phyloP scores from a whole-genome alignment of 1,140 invertebrate genomes.

The Drosophila sp. region DNA sequence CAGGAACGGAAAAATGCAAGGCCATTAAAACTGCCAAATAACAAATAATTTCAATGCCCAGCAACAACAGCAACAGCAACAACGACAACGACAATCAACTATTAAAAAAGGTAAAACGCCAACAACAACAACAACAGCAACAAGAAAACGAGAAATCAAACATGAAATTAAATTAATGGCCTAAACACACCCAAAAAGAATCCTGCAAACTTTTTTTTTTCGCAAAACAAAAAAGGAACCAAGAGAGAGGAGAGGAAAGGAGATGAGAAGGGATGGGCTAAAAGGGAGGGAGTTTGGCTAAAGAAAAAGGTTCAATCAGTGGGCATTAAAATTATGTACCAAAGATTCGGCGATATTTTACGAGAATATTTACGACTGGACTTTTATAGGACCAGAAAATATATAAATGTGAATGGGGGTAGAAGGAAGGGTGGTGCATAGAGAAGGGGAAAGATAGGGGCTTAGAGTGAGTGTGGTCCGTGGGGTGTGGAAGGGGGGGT shows the following conservation, averaged over 20 bases:
- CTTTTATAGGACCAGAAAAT: slow-evolving; percentile 63
- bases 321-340: slow-evolving; percentile 75
- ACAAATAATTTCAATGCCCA: slow-evolving; percentile 44
- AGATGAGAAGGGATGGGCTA: too few relatives aligned
- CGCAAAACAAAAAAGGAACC: slow-evolving; percentile 1
- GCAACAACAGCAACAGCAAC: slow-evolving; percentile 65
- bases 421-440: slow-evolving; percentile 6
- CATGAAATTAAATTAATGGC: slow-evolving; percentile 80
- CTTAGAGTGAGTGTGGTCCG: slow-evolving; percentile 8
- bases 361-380: slow-evolving; percentile 66
- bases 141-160: slow-evolving; percentile 68
- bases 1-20: slow-evolving; percentile 53
- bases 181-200: slow-evolving; percentile 45
- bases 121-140: background rate
- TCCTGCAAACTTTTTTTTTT: slow-evolving; percentile 16
- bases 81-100: slow-evolving; percentile 41
- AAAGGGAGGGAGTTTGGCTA: background rate
- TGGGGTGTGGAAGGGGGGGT: background rate
- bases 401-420: background rate
- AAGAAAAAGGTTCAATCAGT: slow-evolving; percentile 62
- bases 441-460: background rate
- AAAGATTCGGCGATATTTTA: slow-evolving; percentile 55
- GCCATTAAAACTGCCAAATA: slow-evolving; percentile 74
- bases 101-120: slow-evolving; percentile 55
- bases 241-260: background rate